Evolutionary conservation across 1,140 invertebrate species (phyloP), one percentile per base, ranked within the genome.

Genomic region (Sitophilus oryzae): DNA sequence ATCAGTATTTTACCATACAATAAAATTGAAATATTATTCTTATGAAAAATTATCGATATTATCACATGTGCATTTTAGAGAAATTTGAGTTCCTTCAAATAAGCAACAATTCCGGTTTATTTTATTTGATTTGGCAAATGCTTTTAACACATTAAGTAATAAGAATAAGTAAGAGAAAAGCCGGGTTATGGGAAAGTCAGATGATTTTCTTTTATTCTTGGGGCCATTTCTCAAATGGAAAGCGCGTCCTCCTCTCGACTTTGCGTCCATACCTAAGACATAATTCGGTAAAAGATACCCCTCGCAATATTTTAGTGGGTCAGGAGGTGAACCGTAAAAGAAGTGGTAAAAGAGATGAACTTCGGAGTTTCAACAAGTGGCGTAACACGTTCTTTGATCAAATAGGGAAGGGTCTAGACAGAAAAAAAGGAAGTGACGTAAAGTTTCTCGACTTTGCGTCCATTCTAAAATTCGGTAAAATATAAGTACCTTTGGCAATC

Each of bases 321-420:
- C 42, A 53, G 51, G 41, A 53, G 51, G 51, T 45, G 51, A 53
- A 45, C 51, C 41, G 42, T 45, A 22, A 45, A 44, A 53, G 51
- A 45, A 45, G 30, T 38, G 38, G 48, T 51, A 51, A 42, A 51
- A 51, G 49, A 51, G 20, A 51, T 34, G 40, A 37, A 42, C 44
- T 46, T 30, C 44, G 49, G 49, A 30, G 49, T 43, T 43, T 53
- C 51, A 53, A 53, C 51, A 53, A 53, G 51, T 53, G 51, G 51
- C 42, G 51, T 30, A 51, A 37, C 38, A 51, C 42, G 42, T 35
- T 41, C 36, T 23, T 30, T 21, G 42, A 30, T 15, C 51, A 41
- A 53, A 53, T 53, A 42, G 51, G 34, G 20, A 37, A 40, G n/a
- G n/a, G n/a, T n/a, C n/a, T n/a, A n/a, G n/a, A n/a, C n/a, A n/a